Percentiles rank a stretch among this genome's conserved stretches.
phyloP scores from a whole-genome alignment of 2,888 invertebrate species.

The Cynaeus angustus region DNA sequence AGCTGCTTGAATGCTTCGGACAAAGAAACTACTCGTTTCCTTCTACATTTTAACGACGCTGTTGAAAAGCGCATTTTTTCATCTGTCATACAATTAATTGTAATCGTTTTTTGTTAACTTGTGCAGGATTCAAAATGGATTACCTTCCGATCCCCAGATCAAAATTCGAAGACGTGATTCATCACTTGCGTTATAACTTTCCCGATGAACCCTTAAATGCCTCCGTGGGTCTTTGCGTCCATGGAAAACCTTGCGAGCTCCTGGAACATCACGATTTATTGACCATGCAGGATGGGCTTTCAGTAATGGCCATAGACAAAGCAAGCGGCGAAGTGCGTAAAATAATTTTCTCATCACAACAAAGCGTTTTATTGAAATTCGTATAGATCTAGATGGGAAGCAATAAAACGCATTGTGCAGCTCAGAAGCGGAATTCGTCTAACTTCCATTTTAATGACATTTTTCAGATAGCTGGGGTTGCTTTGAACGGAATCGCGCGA shows the following conservation, averaged over 20 bases:
- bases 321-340: slow-evolving; percentile 76
- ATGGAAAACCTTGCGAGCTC: slow-evolving; percentile 81
- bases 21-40: no score
- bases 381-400: slow-evolving; percentile 13
- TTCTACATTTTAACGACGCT: no score
- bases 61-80: no score
- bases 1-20: no score
- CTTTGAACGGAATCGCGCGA: slow-evolving; percentile 84
- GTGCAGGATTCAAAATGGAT: slow-evolving; percentile 64
- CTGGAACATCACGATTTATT: slow-evolving; percentile 82
- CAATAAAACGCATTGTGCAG: slow-evolving; percentile 24
- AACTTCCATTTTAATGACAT: slow-evolving; percentile 53
- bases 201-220: slow-evolving; percentile 89
- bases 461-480: slow-evolving; percentile 84
- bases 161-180: slow-evolving; percentile 78
- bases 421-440: slow-evolving; percentile 19
- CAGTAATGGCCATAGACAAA: slow-evolving; percentile 79
- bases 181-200: slow-evolving; percentile 83
- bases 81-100: no score
- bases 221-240: slow-evolving; percentile 82
- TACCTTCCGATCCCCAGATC: slow-evolving; percentile 72
- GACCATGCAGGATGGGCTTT: slow-evolving; percentile 84
- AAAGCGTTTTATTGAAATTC: slow-evolving; percentile 41
- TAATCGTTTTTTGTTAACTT: background rate
- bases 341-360: slow-evolving; percentile 15